These are phyloP conservation scores for Eueremaeus valkanovi DNA, from an alignment of 2,888 invertebrate genomes.

Conservation along the genomic window DNA sequence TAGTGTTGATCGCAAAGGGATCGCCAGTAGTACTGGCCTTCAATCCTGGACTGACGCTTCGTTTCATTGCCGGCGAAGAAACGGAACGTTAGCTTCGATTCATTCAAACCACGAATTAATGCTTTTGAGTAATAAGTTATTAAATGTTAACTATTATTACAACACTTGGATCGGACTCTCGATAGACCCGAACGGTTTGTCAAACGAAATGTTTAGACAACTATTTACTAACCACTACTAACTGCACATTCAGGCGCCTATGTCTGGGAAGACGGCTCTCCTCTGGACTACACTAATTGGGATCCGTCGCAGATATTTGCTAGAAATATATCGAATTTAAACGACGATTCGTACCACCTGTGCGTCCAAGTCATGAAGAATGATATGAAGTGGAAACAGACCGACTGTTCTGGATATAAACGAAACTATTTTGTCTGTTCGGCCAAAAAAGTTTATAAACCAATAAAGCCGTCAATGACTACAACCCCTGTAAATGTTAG, in stretches of 20 bases:
- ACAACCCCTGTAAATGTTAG: too few species aligned
- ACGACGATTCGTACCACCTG: neutral
- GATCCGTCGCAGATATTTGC: too few species aligned
- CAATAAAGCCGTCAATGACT: too few species aligned
- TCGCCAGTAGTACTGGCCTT: too few species aligned
- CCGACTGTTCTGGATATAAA: neutral
- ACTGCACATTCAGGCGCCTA: neutral
- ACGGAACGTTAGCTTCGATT: neutral
- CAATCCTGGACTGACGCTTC: neutral
- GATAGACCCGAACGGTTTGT: too few species aligned
- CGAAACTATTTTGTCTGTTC: too few species aligned
- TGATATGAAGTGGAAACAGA: slow-evolving; percentile 21
- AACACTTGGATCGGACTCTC: neutral
- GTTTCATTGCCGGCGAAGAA: neutral
- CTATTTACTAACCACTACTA: too few species aligned
- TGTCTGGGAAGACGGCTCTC: slow-evolving; percentile 13
- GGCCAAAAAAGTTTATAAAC: too few species aligned
- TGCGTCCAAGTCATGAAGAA: neutral
- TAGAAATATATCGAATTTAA: too few species aligned
- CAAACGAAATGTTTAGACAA: too few species aligned
- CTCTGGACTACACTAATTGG: neutral
- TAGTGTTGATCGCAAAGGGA: neutral
- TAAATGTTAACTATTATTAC: neutral
- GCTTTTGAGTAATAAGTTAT: neutral
- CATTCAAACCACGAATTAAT: neutral